Percentiles rank a stretch among this genome's conserved stretches.
These are phyloP conservation scores for Hypomecis punctinalis DNA, from an alignment of 2,888 invertebrate species.

Conservation along the genomic window DNA sequence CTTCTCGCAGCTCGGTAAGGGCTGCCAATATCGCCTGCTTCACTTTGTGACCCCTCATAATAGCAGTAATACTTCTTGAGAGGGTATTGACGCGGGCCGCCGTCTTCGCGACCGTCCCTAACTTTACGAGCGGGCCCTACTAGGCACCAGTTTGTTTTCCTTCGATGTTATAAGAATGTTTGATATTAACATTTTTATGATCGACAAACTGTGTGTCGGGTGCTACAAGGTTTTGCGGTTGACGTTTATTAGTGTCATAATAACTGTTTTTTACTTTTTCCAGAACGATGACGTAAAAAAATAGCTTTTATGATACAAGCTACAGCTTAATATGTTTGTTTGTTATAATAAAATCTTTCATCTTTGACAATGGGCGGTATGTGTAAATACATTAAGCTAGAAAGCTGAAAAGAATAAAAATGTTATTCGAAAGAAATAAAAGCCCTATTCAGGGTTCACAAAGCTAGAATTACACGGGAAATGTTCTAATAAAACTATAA, in stretches of 20 bases:
- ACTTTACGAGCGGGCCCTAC: conserved; percentile 69
- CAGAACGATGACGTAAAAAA: conserved; percentile 27
- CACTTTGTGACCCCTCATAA: conserved; percentile 84
- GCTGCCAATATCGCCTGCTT: conserved; percentile 81
- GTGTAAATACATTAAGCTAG: conserved; percentile 1
- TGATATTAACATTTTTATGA: conserved; percentile 65
- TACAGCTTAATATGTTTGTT: conserved; percentile 30
- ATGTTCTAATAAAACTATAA: not conserved
- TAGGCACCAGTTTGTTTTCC: conserved; percentile 60
- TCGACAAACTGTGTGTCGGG: conserved; percentile 54
- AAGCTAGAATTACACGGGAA: not conserved
- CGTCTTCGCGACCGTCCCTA: conserved; percentile 63
- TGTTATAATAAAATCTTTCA: conserved; percentile 12
- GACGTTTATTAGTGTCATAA: conserved; percentile 47
- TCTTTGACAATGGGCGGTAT: conserved; percentile 7
- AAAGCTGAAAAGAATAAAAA: not conserved
- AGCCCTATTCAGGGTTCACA: conserved; percentile 1
- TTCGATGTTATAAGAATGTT: conserved; percentile 63
- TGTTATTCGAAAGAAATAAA: not conserved
- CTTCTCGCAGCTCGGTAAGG: conserved; percentile 78
- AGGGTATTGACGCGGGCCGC: conserved; percentile 75
- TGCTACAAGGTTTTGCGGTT: conserved; percentile 42
- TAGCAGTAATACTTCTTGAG: conserved; percentile 81
- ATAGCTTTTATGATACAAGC: conserved; percentile 26
- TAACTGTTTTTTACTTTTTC: conserved; percentile 40